These are phyloP conservation scores for Pilophorus perplexus DNA, from an alignment of 2,888 invertebrate species.

Conservation along the genomic window DNA sequence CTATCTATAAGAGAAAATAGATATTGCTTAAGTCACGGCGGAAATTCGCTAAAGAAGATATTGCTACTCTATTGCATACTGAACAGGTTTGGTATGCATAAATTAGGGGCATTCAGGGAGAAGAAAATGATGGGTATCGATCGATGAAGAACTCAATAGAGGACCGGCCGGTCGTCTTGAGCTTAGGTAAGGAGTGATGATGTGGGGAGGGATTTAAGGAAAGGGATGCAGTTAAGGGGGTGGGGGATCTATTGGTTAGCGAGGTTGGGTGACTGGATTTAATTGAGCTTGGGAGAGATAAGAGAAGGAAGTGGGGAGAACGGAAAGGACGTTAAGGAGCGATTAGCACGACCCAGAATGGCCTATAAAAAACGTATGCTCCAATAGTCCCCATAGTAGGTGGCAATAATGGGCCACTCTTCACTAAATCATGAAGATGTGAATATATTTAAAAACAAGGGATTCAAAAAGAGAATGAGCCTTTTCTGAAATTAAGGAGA, in stretches of 20 bases:
- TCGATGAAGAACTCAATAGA: conserved; percentile 22
- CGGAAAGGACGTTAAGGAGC: conserved; percentile 40
- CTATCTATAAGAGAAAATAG: no score
- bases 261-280: conserved; percentile 37
- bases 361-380: conserved; percentile 47
- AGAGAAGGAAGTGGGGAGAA: conserved; percentile 24
- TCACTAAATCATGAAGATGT: conserved; percentile 42
- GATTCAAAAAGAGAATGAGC: conserved; percentile 41
- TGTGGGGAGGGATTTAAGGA: background rate
- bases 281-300: conserved; percentile 42
- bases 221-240: background rate
- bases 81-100: conserved; percentile 24
- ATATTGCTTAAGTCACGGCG: no score
- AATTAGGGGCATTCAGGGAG: conserved; percentile 5
- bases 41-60: background rate
- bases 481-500: conserved; percentile 43
- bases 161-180: background rate
- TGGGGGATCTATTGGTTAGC: conserved; percentile 40
- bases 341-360: conserved; percentile 44
- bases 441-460: conserved; percentile 44
- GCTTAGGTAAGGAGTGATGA: background rate
- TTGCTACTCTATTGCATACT: conserved; percentile 24
- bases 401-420: conserved; percentile 45
- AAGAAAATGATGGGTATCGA: conserved; percentile 29
- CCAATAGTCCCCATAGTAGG: conserved; percentile 44